Evolutionary conservation across 2,888 invertebrate species (phyloP).

Genomic region (Mesorhabditis belari): DNA sequence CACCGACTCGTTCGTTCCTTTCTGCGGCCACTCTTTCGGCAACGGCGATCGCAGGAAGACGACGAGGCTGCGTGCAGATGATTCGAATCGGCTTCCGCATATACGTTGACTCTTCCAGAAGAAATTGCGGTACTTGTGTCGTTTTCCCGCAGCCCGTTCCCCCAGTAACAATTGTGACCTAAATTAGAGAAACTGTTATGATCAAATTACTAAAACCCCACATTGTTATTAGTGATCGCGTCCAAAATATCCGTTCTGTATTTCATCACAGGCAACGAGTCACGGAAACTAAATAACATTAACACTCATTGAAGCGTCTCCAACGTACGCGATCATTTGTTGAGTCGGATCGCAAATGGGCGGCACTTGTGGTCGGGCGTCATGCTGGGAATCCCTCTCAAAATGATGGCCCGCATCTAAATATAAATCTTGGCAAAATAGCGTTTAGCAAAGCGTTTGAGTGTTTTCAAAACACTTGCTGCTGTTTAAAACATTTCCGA

Average conservation of each 20-base stretch:
- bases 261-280: conserved; percentile 26
- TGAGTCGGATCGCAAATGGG: background rate
- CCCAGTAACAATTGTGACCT: conserved; percentile 37
- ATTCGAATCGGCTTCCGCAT: conserved; percentile 69
- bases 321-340: background rate
- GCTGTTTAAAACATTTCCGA: too few species aligned
- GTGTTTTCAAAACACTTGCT: too few species aligned
- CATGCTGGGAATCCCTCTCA: background rate
- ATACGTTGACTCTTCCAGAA: conserved; percentile 70
- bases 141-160: conserved; percentile 51
- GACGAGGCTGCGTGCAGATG: conserved; percentile 83
- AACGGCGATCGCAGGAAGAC: conserved; percentile 79
- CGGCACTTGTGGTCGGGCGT: background rate
- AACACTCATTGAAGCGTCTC: background rate
- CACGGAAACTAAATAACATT: conserved; percentile 15
- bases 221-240: conserved; percentile 18
- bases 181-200: background rate
- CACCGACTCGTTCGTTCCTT: conserved; percentile 72
- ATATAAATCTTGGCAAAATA: too few species aligned
- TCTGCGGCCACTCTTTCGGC: conserved; percentile 84
- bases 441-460: too few species aligned
- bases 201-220: conserved; percentile 5
- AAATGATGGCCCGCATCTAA: background rate
- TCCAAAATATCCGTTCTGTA: conserved; percentile 19
- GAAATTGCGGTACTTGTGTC: conserved; percentile 72